Evolutionary conservation across 92 coral and sea anemone species (phyloP).

Genomic region (Bergia sp.): DNA sequence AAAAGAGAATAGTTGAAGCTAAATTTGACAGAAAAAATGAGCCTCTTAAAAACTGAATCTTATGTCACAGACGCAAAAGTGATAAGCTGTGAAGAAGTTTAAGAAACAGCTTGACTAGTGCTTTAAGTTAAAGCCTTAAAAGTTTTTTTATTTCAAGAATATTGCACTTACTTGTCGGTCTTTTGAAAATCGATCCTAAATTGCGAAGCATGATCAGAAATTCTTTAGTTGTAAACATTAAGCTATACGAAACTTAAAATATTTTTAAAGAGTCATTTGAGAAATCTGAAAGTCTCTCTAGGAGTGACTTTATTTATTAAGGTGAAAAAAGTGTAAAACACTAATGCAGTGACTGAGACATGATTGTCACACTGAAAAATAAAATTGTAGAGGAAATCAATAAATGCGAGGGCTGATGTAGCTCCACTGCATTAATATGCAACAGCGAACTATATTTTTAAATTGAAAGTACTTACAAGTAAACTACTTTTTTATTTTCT

Average conservation of each 20-base stretch:
- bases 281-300: slow-evolving; percentile 42
- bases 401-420: not conserved
- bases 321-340: slow-evolving; percentile 26
- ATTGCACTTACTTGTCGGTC: not conserved
- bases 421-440: too few relatives aligned
- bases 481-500: too few relatives aligned
- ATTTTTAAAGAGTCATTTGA: slow-evolving; percentile 24
- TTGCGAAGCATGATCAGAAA: not conserved
- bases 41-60: not conserved
- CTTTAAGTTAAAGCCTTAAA: not conserved
- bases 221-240: not conserved
- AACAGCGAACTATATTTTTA: not conserved
- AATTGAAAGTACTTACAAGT: not conserved
- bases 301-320: slow-evolving; percentile 66
- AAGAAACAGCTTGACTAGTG: not conserved
- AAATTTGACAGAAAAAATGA: too few relatives aligned
- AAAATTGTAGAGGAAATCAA: slow-evolving; percentile 1
- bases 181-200: not conserved
- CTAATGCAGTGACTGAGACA: not conserved
- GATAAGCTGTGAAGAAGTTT: too few relatives aligned
- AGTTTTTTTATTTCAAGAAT: not conserved
- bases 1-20: not conserved
- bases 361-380: not conserved
- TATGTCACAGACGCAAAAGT: not conserved
- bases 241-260: not conserved